These are phyloP conservation scores for Laticauda laticaudata DNA, from an alignment of 2,113 vertebrate species.

Conservation along the genomic window DNA sequence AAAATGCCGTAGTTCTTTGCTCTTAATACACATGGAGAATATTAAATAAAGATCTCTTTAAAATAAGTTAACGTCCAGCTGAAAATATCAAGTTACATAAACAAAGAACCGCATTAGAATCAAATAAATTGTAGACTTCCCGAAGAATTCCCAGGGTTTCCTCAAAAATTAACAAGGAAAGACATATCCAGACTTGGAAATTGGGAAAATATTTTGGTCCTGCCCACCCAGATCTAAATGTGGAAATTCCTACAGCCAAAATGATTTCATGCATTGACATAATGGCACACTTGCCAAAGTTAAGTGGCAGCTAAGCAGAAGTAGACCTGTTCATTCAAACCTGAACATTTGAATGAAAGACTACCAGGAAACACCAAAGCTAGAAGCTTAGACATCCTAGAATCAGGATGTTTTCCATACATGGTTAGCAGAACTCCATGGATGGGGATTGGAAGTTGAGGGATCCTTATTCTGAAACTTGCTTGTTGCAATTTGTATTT, in stretches of 20 bases:
- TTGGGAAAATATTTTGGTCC: not conserved
- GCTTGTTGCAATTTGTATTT: not conserved
- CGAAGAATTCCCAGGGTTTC: not conserved
- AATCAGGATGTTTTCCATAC: too few species aligned
- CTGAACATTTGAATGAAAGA: too few species aligned
- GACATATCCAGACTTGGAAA: not conserved
- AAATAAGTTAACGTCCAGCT: slow-evolving; percentile 1
- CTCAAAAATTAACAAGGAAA: not conserved
- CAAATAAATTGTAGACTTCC: not conserved
- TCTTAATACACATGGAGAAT: slow-evolving; percentile 3
- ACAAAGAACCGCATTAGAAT: too few species aligned
- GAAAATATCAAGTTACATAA: not conserved
- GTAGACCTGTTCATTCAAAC: too few species aligned
- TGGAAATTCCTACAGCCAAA: too few species aligned
- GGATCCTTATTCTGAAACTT: not conserved
- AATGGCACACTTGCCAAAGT: too few species aligned
- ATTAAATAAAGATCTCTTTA: not conserved
- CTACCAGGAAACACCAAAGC: too few species aligned
- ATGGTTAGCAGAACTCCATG: too few species aligned
- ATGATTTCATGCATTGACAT: too few species aligned
- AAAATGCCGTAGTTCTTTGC: not conserved
- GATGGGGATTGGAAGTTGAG: too few species aligned
- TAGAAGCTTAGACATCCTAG: too few species aligned
- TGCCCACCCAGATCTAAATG: not conserved
- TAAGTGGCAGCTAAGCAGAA: too few species aligned